A percentile compares a stretch with the other conserved stretches of the same genome.
Conservation (phyloP, 2,888 invertebrate species). For the Serrognathus titanus region DNA sequence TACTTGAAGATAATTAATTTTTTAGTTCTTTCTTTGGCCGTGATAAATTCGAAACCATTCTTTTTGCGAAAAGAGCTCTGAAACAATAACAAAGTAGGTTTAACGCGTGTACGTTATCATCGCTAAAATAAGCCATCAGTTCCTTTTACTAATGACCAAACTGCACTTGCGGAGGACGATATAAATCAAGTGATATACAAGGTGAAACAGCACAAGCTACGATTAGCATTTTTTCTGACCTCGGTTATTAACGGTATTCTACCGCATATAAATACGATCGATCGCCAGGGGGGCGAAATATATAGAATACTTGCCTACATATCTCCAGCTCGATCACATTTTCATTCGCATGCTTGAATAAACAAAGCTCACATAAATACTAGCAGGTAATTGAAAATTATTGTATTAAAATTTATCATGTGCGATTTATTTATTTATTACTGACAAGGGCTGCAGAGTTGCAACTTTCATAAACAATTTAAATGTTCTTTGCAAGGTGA, state of each 20-base stretch:
- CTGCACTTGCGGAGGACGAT: constrained; percentile 2
- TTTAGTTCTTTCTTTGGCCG: too few relatives aligned
- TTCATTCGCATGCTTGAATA: not conserved
- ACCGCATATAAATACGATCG: not conserved
- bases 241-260: constrained; percentile 10
- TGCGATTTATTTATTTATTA: not conserved
- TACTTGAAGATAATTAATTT: too few relatives aligned
- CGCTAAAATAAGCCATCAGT: too few relatives aligned
- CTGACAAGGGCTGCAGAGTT: too few relatives aligned
- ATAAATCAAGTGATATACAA: constrained; percentile 15
- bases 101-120: too few relatives aligned
- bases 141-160: not conserved
- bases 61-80: too few relatives aligned
- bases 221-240: constrained; percentile 12
- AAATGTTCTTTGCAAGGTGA: too few relatives aligned
- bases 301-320: not conserved
- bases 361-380: not conserved
- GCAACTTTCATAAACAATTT: too few relatives aligned
- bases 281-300: not conserved
- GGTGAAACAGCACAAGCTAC: constrained; percentile 11
- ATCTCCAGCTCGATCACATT: constrained; percentile 1
- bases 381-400: not conserved
- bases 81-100: too few relatives aligned
- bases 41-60: too few relatives aligned
- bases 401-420: not conserved